phyloP scores from a whole-genome alignment of 2,797 vertebrate species.

The Momotus momota region DNA sequence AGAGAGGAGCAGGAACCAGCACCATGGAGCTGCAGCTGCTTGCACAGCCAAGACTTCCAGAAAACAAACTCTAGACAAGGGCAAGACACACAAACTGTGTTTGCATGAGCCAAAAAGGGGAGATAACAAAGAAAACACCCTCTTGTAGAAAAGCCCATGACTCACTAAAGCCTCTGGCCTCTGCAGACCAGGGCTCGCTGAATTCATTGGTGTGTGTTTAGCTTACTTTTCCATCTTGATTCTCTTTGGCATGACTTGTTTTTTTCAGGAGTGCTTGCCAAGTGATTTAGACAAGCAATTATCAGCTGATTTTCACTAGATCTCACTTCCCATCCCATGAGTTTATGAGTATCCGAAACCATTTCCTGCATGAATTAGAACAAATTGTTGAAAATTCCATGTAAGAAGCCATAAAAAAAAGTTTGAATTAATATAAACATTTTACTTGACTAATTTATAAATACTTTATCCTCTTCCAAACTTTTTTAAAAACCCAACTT shows the following conservation, averaged over 20 bases:
- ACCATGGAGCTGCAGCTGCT: rapidly evolving
- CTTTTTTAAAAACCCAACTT: not conserved
- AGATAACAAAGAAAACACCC: not conserved
- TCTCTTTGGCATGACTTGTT: not conserved
- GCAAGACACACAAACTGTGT: not conserved
- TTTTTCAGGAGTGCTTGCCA: not conserved
- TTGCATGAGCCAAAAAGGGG: not conserved
- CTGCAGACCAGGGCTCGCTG: not conserved
- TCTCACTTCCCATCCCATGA: not conserved
- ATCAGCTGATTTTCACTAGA: conserved; percentile 13
- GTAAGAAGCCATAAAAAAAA: not conserved
- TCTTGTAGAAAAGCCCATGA: not conserved
- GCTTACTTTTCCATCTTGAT: not conserved
- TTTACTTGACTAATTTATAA: not conserved
- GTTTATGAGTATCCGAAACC: not conserved
- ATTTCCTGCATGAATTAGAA: not conserved
- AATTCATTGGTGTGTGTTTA: not conserved
- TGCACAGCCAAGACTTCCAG: not conserved
- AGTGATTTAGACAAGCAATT: not conserved
- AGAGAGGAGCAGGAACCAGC: not conserved
- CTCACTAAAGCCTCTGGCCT: not conserved
- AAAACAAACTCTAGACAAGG: not conserved
- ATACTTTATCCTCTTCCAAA: not conserved
- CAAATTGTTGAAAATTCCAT: not conserved
- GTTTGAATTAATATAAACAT: not conserved